Evolutionary conservation across 2,888 invertebrate genomes (phyloP).

Genomic region (Nymphalis urticae): DNA sequence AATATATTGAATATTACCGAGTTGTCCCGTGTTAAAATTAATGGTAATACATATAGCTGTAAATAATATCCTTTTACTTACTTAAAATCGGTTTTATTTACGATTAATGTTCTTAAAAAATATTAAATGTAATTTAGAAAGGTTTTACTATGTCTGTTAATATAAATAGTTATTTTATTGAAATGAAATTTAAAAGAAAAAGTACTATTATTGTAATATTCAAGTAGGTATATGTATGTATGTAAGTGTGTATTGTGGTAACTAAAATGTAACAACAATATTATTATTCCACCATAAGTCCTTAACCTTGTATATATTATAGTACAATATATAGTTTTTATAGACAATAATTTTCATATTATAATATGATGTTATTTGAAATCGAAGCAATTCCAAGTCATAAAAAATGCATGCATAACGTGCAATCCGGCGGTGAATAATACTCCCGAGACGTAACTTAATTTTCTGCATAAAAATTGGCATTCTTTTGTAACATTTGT

Average conservation of each 20-base stretch:
- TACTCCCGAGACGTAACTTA: slow-evolving; percentile 68
- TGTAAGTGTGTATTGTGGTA: no score
- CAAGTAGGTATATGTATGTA: no score
- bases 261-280: no score
- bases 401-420: slow-evolving; percentile 34
- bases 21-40: slow-evolving; percentile 59
- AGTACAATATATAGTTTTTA: neutral
- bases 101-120: neutral
- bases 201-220: no score
- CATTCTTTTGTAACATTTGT: slow-evolving; percentile 76
- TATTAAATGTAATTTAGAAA: no score
- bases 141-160: no score
- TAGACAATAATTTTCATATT: neutral
- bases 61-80: slow-evolving; percentile 14
- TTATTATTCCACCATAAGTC: no score
- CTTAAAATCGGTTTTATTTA: neutral
- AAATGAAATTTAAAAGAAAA: no score
- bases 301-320: no score
- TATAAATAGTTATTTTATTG: no score
- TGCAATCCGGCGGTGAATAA: slow-evolving; percentile 40
- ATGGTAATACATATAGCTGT: slow-evolving; percentile 50
- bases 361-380: neutral
- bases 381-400: slow-evolving; percentile 20
- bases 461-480: slow-evolving; percentile 78
- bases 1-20: slow-evolving; percentile 71